A percentile compares a stretch with the other conserved stretches of the same genome.
These are phyloP conservation scores for Gobius niger DNA, from an alignment of 2,113 vertebrate genomes.

Conservation along the genomic window DNA sequence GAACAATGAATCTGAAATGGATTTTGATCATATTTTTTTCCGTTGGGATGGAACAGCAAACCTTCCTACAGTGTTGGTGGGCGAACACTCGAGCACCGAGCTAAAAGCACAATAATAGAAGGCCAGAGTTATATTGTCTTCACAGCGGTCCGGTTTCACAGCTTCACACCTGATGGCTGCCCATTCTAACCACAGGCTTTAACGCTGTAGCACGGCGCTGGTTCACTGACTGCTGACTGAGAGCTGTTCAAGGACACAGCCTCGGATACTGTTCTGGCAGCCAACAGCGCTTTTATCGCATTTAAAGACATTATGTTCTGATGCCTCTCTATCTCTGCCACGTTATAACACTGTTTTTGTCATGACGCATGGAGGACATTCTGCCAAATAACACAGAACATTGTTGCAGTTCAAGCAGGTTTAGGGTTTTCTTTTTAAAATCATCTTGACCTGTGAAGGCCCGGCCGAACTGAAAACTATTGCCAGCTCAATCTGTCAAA, in stretches of 20 bases:
- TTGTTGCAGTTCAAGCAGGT: no score
- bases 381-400: background rate
- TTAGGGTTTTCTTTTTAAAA: background rate
- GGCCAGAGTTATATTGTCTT: constrained; percentile 6
- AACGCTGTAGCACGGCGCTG: background rate
- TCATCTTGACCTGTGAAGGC: background rate
- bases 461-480: background rate
- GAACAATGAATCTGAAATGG: no score
- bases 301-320: background rate
- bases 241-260: constrained; percentile 31
- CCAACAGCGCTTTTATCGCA: background rate
- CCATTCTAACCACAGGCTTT: constrained; percentile 18
- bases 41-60: no score
- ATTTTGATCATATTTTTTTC: no score
- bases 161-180: constrained; percentile 40
- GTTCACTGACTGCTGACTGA: constrained; percentile 7
- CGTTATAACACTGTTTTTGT: background rate
- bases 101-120: background rate
- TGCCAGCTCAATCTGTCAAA: background rate
- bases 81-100: background rate
- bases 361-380: background rate
- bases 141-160: constrained; percentile 37
- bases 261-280: constrained; percentile 8
- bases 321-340: background rate
- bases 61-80: background rate